A percentile compares a stretch with the other conserved stretches of the same genome.
Conservation (phyloP, 2,888 invertebrate genomes). For the Agrypnus murinus region DNA sequence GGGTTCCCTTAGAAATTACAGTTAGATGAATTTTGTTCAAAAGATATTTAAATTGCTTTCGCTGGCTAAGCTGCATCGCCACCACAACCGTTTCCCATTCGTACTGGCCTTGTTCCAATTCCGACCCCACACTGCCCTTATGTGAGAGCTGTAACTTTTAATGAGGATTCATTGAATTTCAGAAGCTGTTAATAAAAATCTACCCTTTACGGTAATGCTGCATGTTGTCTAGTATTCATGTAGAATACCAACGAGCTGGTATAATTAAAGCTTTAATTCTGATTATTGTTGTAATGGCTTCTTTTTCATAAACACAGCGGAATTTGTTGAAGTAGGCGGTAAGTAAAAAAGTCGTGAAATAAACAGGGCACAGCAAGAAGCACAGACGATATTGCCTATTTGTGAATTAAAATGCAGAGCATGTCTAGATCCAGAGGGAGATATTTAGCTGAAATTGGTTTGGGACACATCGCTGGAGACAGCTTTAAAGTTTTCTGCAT, state of each 20-base stretch:
- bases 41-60: slow-evolving; percentile 29
- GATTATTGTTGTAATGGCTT: no score
- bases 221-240: no score
- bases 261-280: no score
- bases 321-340: slow-evolving; percentile 11
- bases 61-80: slow-evolving; percentile 3
- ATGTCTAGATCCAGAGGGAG: slow-evolving; percentile 46
- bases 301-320: neutral
- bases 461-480: slow-evolving; percentile 47
- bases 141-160: slow-evolving; percentile 31
- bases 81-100: slow-evolving; percentile 15
- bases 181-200: slow-evolving; percentile 19
- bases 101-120: slow-evolving; percentile 31
- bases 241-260: no score
- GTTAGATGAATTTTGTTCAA: slow-evolving; percentile 8
- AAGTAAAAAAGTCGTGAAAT: slow-evolving; percentile 40
- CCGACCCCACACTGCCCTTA: slow-evolving; percentile 18
- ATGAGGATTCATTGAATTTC: slow-evolving; percentile 31
- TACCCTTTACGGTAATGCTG: neutral
- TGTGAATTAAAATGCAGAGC: slow-evolving; percentile 49
- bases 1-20: neutral
- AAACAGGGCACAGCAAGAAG: slow-evolving; percentile 38
- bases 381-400: slow-evolving; percentile 47
- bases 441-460: slow-evolving; percentile 51
- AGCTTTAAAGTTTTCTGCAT: slow-evolving; percentile 46